Evolutionary conservation across 2,797 vertebrate species (phyloP).

Genomic region (Phataginus tricuspis): DNA sequence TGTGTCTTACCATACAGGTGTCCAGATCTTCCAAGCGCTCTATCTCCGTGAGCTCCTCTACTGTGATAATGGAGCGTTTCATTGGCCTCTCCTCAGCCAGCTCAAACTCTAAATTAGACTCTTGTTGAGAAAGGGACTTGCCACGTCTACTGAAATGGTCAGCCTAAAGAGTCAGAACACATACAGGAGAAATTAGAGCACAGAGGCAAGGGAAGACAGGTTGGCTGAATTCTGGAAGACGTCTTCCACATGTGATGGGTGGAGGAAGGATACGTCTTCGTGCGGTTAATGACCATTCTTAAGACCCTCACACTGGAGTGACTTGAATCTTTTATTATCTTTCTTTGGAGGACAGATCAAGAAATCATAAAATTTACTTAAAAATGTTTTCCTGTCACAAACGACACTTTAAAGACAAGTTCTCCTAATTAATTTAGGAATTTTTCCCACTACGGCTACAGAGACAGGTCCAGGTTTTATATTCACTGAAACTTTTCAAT

Average conservation of each 20-base stretch:
- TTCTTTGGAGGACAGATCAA: not conserved
- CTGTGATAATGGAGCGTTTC: conserved; percentile 87
- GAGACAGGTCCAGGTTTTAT: too few species aligned
- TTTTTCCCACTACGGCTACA: too few species aligned
- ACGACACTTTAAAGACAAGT: too few species aligned
- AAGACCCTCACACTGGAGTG: not conserved
- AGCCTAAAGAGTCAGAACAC: conserved; percentile 85
- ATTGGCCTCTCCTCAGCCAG: conserved; percentile 89
- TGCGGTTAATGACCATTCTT: too few species aligned
- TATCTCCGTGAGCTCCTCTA: conserved; percentile 92
- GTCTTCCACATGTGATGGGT: rapidly evolving
- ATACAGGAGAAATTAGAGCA: not conserved
- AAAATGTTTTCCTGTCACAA: not conserved
- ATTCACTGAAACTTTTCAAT: too few species aligned
- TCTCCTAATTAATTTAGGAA: too few species aligned
- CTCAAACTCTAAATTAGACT: conserved; percentile 90
- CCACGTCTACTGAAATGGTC: conserved; percentile 93
- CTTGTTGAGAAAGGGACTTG: conserved; percentile 91
- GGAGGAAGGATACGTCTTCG: rapidly evolving
- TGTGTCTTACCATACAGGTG: conserved; percentile 93
- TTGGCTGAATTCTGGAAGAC: too few species aligned
- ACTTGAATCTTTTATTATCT: not conserved
- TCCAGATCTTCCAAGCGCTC: conserved; percentile 96
- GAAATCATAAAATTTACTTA: not conserved
- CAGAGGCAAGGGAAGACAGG: not conserved